Conservation (phyloP, 2,113 vertebrate genomes). For the Montifringilla adamsi region DNA sequence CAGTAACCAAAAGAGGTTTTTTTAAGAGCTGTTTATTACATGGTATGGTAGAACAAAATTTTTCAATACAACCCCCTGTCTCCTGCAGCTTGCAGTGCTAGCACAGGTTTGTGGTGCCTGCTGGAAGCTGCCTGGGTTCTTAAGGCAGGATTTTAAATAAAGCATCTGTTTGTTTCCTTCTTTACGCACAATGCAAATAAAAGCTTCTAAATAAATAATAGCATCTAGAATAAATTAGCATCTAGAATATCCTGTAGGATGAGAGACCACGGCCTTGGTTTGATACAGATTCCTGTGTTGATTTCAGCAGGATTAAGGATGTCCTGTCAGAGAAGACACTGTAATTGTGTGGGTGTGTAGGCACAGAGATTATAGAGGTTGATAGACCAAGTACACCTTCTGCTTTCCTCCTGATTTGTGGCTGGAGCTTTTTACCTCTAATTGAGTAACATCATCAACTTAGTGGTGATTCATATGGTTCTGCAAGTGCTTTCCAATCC, state of each 20-base stretch:
- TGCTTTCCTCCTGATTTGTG: neutral
- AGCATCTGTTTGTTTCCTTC: neutral
- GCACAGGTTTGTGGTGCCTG: neutral
- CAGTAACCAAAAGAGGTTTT: conserved; percentile 54
- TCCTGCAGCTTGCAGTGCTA: neutral
- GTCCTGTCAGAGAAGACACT: neutral
- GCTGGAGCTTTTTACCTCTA: neutral
- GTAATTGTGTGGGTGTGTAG: neutral
- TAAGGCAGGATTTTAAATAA: neutral
- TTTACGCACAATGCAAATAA: neutral
- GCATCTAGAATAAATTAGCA: neutral
- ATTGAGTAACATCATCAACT: neutral
- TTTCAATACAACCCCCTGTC: conserved; percentile 22
- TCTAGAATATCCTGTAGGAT: neutral
- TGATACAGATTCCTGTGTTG: neutral
- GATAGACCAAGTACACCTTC: neutral
- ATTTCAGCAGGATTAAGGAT: neutral
- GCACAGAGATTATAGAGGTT: neutral
- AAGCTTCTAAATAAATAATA: neutral
- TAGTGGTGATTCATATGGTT: neutral
- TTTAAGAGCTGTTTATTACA: conserved; percentile 64
- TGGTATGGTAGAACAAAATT: conserved; percentile 42
- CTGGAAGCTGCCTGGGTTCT: neutral
- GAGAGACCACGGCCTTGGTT: neutral
- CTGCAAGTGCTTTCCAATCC: neutral